A percentile compares a stretch with the other conserved stretches of the same genome.
phyloP scores from a whole-genome alignment of 2,888 invertebrate species.

The Cyaniris semiargus region DNA sequence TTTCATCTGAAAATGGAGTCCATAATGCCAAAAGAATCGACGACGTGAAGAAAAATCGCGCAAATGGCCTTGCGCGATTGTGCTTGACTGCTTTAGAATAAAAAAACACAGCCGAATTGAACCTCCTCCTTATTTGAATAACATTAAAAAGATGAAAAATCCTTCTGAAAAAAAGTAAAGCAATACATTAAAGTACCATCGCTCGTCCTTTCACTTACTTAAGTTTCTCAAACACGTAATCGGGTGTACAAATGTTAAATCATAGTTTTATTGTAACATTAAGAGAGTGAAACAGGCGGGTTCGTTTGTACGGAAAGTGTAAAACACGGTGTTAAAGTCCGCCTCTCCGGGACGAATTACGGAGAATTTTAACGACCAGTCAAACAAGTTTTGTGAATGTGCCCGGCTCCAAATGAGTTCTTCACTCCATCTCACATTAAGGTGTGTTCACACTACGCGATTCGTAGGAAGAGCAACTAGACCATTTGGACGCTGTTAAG shows the following conservation, averaged over 20 bases:
- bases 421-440: slow-evolving; percentile 42
- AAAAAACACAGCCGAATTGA: too few species aligned
- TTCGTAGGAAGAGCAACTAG: not conserved
- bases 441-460: not conserved
- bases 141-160: not conserved
- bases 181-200: not conserved
- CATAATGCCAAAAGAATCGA: not conserved
- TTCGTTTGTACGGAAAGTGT: slow-evolving; percentile 48
- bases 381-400: slow-evolving; percentile 57
- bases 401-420: slow-evolving; percentile 56
- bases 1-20: not conserved
- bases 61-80: not conserved
- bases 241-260: not conserved
- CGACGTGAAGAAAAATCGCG: not conserved
- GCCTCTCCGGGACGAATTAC: slow-evolving; percentile 60
- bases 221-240: not conserved
- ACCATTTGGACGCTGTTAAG: too few species aligned
- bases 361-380: slow-evolving; percentile 67
- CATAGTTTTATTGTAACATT: slow-evolving; percentile 16
- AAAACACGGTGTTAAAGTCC: slow-evolving; percentile 50
- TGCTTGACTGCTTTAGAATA: too few species aligned
- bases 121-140: not conserved
- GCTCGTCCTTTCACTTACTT: not conserved
- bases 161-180: not conserved
- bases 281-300: slow-evolving; percentile 31